These are phyloP conservation scores for Argynnis bischoffii DNA, from an alignment of 2,888 invertebrate genomes.

Conservation along the genomic window DNA sequence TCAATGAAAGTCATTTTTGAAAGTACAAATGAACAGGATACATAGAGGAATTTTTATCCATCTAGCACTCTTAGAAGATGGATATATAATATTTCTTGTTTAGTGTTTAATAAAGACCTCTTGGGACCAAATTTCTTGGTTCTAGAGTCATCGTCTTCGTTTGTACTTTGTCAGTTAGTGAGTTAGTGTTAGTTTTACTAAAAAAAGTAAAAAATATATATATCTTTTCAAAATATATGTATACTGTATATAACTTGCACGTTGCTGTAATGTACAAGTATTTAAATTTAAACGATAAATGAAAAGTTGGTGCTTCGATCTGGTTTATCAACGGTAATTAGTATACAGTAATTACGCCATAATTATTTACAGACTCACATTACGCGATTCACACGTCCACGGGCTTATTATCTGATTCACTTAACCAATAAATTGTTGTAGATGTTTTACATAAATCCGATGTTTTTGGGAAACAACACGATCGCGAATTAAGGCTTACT, in stretches of 20 bases:
- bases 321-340: slow-evolving; percentile 12
- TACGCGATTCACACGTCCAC: slow-evolving; percentile 26
- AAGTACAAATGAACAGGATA: too few relatives aligned
- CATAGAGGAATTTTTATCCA: too few relatives aligned
- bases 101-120: too few relatives aligned
- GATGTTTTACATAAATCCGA: slow-evolving; percentile 25
- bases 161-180: too few relatives aligned
- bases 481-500: background rate
- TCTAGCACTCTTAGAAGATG: too few relatives aligned
- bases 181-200: too few relatives aligned
- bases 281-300: background rate
- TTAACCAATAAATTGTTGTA: slow-evolving; percentile 30
- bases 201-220: background rate
- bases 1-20: too few relatives aligned
- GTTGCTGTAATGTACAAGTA: too few relatives aligned
- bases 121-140: too few relatives aligned
- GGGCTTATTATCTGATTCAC: slow-evolving; percentile 27
- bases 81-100: too few relatives aligned
- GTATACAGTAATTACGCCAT: slow-evolving; percentile 15
- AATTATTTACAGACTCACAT: slow-evolving; percentile 3
- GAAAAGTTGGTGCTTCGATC: slow-evolving; percentile 12
- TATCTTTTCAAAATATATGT: background rate
- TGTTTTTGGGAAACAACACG: slow-evolving; percentile 13
- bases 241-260: background rate
- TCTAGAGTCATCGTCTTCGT: too few relatives aligned